These are phyloP conservation scores for Felis chaus DNA, from an alignment of 2,113 vertebrate genomes.

Conservation along the genomic window DNA sequence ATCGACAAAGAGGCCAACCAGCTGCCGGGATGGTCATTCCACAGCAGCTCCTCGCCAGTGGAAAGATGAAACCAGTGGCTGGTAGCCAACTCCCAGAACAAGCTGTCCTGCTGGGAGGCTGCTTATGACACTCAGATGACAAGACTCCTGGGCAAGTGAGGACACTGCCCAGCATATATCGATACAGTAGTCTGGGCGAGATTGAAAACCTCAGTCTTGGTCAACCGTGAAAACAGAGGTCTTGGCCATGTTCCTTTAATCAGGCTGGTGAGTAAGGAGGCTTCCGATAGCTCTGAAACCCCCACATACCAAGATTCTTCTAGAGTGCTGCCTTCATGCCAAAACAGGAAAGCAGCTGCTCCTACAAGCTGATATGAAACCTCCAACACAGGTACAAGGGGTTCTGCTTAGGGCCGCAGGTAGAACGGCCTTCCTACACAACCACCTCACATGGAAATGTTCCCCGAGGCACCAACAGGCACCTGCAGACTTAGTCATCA, in stretches of 20 bases:
- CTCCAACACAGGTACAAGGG: not conserved
- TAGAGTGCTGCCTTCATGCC: not conserved
- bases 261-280: not conserved
- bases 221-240: not conserved
- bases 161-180: not conserved
- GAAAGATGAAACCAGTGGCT: slow-evolving; percentile 16
- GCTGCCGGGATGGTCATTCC: not conserved
- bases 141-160: not conserved
- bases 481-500: not conserved
- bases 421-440: not conserved
- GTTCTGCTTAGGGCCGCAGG: not conserved
- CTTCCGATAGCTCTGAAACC: not conserved
- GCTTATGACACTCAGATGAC: not conserved
- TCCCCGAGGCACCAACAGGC: not conserved
- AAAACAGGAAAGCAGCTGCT: not conserved
- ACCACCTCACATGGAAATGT: not conserved
- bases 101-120: not conserved
- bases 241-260: not conserved
- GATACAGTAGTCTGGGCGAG: not conserved
- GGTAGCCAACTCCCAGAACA: not conserved
- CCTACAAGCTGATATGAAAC: not conserved
- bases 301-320: not conserved
- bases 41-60: not conserved
- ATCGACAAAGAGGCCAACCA: not conserved
- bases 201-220: not conserved